Base-by-base conservation (phyloP, 2,113 vertebrate species). In the Bucco capensis region DNA sequence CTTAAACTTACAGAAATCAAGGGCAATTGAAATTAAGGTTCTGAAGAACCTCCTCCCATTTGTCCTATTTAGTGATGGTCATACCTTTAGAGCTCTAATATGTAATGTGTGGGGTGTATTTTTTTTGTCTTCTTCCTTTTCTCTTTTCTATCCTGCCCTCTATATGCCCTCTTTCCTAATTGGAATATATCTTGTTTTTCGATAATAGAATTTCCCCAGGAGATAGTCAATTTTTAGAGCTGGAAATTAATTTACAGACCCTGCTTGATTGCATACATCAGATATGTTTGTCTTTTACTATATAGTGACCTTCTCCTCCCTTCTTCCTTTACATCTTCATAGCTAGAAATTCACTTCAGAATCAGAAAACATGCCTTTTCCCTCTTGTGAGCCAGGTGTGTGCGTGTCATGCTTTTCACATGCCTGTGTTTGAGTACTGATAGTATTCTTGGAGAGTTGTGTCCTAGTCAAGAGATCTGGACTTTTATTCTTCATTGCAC, bases 171-270 rank as follows among this genome's bases (percentile, higher is more conserved):
- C 81, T 82, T 24, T 95, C 78, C 60, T 96, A 96, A 95, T 96
- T 96, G 93, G 88, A 93, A 94, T 95, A 92, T 94, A 96, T 95
- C 96, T 96, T 96, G 93, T 85, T 95, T 96, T 96, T 95, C 69
- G n/a, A 95, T 96, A 96, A 95, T 94, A 95, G 94, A 96, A 95
- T 94, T 96, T 96, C 92, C 92, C 81, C 89, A 80, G 95, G 93
- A 96, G 92, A 95, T 44, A 90, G 92, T 94, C 86, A 94, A 82
- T 92, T 96, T 96, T 95, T 90, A 93, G 90, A 94, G 90, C 90
- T 94, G 93, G 94, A 96, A 96, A 96, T 96, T 94, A 96, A 96
- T 96, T 95, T 96, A 96, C 47, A 0, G 90, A 67, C 81, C 50
- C 60, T 62, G 74, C 67, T 93, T 96, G 93, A 95, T 95, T 95